phyloP scores from a whole-genome alignment of 1,140 invertebrate genomes.

The Phenacoccus solenopsis region DNA sequence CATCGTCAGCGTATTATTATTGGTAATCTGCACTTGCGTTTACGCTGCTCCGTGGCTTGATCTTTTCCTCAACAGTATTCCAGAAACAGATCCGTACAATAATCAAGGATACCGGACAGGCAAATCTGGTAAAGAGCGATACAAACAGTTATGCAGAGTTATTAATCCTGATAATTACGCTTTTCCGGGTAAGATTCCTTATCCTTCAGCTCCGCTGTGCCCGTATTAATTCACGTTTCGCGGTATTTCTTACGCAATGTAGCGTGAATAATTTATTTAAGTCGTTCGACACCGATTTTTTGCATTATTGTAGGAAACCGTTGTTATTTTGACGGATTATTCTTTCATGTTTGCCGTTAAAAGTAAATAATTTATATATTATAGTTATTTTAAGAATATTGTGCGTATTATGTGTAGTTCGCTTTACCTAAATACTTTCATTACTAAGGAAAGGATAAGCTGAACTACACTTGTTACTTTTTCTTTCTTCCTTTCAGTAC shows the following conservation, averaged over 20 bases:
- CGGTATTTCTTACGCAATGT: not conserved
- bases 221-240: slow-evolving; percentile 26
- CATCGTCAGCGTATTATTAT: not conserved
- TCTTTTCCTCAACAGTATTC: not conserved
- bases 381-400: no score
- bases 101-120: not conserved
- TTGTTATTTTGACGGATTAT: no score
- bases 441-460: no score
- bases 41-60: not conserved
- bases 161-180: slow-evolving; percentile 32
- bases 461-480: no score
- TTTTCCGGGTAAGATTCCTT: slow-evolving; percentile 29
- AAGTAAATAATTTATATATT: no score
- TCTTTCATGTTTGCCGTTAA: no score
- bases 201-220: slow-evolving; percentile 30
- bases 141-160: slow-evolving; percentile 29
- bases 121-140: slow-evolving; percentile 25
- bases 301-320: not conserved
- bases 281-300: not conserved
- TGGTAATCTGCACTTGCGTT: not conserved
- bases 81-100: not conserved
- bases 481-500: no score
- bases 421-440: no score
- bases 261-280: slow-evolving; percentile 3
- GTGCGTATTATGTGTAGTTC: no score